Base-by-base conservation (phyloP, 1,140 invertebrate species). In the Pachyrhynchus sulphureomaculatus region DNA sequence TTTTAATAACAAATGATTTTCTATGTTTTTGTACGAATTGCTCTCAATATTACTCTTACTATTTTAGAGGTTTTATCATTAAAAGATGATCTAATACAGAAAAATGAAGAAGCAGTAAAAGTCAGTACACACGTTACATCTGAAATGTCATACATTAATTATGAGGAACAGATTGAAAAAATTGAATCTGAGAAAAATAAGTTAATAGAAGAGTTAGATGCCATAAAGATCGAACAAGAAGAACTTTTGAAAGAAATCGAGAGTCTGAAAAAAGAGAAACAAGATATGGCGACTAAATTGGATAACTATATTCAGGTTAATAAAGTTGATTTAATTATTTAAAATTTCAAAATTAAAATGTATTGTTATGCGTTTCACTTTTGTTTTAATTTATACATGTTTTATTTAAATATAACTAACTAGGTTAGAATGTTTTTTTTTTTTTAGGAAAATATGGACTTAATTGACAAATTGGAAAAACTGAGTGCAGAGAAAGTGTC, bases 101-200 rank as follows among this genome's bases (percentile, higher is more conserved):
- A 73, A 18, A 70, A 55, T 20, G 68, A 70, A 2, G 83, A 87
- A 73, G 86, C 82, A 78, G 76, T 78, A 2, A 77, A 83, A 36
- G 84, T 86, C 0, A 80, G 52, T 23, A 41, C 24, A 15, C 60
- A 62, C 8, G 60, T 62, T 12, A 55, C 82, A n/a, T 84, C 86
- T 5, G 86, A 90, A 78, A 85, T 91, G 67, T 87, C 85, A 65
- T 80, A 82, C 5, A 86, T 87, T 10, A 85, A 89, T 65, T 72
- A 88, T 55, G 83, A 87, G 73, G 87, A 89, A 71, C 83, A 88
- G 72, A 72, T 87, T 13, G 86, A 88, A 67, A 67, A 75, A 21
- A 58, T 81, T 2, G 77, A 77, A 33, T 73, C 71, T 5, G 75
- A 79, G 63, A 82, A 82, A 64, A 80, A 78, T 10, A 45, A 64